Percentiles rank a stretch among this genome's conserved stretches.
Evolutionary conservation across 2,797 vertebrate species (phyloP).

Genomic region (Pteropus rufus): DNA sequence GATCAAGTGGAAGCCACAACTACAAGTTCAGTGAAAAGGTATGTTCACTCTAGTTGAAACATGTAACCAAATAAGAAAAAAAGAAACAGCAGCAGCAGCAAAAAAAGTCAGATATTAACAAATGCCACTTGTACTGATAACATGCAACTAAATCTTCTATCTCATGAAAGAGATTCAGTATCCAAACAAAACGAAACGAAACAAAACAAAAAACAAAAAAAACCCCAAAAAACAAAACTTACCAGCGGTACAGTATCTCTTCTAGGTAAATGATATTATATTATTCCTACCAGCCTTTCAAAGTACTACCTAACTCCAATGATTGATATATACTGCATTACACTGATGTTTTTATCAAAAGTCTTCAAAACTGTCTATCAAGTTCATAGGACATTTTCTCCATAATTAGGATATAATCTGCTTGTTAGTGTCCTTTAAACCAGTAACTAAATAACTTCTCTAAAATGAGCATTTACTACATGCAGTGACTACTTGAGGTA

Average conservation of each 20-base stretch:
- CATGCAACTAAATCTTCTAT: not conserved
- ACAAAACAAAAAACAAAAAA: not conserved
- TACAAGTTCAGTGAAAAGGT: constrained; percentile 69
- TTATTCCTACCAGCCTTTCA: not conserved
- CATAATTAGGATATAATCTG: not conserved
- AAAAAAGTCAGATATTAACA: not conserved
- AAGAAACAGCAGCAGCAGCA: not conserved
- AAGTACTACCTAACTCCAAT: not conserved
- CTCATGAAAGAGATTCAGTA: not conserved
- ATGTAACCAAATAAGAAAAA: not conserved
- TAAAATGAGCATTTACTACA: not conserved
- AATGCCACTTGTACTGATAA: not conserved
- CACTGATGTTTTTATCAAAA: constrained; percentile 3
- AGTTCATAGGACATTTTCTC: not conserved
- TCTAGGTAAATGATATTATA: not conserved
- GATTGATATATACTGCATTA: not conserved
- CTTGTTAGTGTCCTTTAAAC: not conserved
- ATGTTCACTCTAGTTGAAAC: constrained; percentile 66
- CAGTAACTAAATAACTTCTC: constrained; percentile 25
- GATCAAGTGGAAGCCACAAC: constrained; percentile 72
- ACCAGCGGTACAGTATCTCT: not conserved
- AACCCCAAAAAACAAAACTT: not conserved
- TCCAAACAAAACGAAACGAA: not conserved
- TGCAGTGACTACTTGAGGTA: not conserved
- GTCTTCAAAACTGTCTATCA: not conserved